Evolutionary conservation across 2,113 vertebrate genomes (phyloP).

Genomic region (Stegastes partitus): DNA sequence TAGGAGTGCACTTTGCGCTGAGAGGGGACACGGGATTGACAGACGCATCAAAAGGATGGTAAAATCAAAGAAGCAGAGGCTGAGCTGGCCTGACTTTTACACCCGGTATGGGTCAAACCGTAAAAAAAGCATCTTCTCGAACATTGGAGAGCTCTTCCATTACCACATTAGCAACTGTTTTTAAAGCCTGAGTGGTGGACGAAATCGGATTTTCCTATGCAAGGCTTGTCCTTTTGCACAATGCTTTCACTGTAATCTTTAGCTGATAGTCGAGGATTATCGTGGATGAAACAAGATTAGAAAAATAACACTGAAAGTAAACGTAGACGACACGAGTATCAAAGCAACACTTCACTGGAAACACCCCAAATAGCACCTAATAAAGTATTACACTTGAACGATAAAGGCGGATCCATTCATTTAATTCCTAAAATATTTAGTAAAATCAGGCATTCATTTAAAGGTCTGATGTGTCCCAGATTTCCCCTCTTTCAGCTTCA

Average conservation of each 20-base stretch:
- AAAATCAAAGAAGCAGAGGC: no score
- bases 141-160: no score
- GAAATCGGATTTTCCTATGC: no score
- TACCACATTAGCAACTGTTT: no score
- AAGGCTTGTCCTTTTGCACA: no score
- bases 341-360: not conserved
- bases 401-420: not conserved
- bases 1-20: no score
- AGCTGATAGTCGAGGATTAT: not conserved
- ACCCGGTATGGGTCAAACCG: no score
- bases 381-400: not conserved
- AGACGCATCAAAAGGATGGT: no score
- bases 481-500: constrained; percentile 14
- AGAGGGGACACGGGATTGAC: no score
- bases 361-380: not conserved
- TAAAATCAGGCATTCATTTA: constrained; percentile 1
- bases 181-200: no score
- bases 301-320: not conserved
- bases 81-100: no score
- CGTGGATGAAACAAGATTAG: not conserved
- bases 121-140: no score
- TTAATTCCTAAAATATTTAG: not conserved
- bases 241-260: not conserved
- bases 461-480: constrained; percentile 48
- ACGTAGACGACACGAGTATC: not conserved